phyloP scores from a whole-genome alignment of 2,797 vertebrate genomes.

The Antrozous pallidus region DNA sequence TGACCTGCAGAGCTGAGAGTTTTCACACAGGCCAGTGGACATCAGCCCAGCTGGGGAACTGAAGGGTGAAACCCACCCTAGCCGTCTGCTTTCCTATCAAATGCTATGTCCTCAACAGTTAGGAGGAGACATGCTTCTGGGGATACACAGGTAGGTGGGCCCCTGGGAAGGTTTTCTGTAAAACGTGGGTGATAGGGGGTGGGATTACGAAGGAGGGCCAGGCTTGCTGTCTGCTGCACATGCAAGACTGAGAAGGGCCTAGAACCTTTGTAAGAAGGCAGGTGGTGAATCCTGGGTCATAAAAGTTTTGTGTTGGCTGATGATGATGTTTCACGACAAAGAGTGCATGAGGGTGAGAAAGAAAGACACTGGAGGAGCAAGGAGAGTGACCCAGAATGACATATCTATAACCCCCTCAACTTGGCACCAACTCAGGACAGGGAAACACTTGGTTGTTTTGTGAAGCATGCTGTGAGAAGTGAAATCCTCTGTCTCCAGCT shows the following conservation, averaged over 20 bases:
- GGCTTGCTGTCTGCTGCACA: rapidly evolving
- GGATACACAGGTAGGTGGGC: rapidly evolving
- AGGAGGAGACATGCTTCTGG: background rate
- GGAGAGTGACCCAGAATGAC: rapidly evolving
- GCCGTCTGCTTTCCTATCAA: rapidly evolving
- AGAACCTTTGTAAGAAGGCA: background rate
- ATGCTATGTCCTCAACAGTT: rapidly evolving
- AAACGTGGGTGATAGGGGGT: rapidly evolving
- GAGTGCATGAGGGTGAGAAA: background rate
- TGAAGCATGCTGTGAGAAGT: background rate
- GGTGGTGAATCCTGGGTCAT: rapidly evolving
- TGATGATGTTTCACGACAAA: background rate
- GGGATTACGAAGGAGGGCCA: background rate
- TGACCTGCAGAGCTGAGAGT: background rate
- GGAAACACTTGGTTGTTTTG: rapidly evolving
- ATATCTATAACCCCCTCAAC: rapidly evolving
- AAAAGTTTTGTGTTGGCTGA: rapidly evolving
- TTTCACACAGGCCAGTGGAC: rapidly evolving
- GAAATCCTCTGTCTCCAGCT: background rate
- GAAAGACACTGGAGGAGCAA: background rate
- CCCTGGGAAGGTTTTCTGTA: background rate
- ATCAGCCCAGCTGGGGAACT: background rate
- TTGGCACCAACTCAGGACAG: rapidly evolving
- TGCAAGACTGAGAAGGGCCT: background rate
- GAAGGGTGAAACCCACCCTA: rapidly evolving